Percentiles rank a stretch among this genome's conserved stretches.
Conservation (phyloP, 1,140 invertebrate genomes). For the Batillaria attramentaria region DNA sequence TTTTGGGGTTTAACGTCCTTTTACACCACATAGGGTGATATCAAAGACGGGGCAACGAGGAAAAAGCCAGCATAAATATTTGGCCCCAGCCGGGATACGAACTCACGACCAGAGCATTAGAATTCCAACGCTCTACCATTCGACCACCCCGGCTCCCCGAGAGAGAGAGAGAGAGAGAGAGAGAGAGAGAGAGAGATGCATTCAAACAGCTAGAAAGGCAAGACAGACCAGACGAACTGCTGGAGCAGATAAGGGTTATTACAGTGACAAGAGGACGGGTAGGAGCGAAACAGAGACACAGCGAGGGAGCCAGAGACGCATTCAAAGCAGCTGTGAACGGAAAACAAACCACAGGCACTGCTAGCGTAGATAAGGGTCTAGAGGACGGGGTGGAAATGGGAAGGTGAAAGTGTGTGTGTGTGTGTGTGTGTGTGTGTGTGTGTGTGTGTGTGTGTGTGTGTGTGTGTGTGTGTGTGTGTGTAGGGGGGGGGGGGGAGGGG, state of each 20-base stretch:
- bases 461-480: too few species aligned
- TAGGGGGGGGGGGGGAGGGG: too few species aligned
- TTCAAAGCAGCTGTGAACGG: background rate
- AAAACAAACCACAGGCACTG: background rate
- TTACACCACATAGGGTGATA: background rate
- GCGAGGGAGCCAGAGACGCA: background rate
- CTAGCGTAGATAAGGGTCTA: too few species aligned
- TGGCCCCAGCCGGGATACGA: too few species aligned
- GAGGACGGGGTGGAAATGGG: too few species aligned
- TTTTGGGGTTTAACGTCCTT: too few species aligned
- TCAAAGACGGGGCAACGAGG: background rate
- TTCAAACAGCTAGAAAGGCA: background rate
- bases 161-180: background rate
- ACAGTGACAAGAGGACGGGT: too few species aligned
- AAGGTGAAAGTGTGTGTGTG: too few species aligned
- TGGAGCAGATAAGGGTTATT: too few species aligned
- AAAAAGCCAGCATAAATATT: background rate
- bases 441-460: too few species aligned
- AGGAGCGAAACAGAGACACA: background rate
- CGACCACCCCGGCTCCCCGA: background rate
- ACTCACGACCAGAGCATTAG: background rate
- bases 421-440: too few species aligned
- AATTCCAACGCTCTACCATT: background rate
- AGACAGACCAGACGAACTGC: too few species aligned
- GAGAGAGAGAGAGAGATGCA: background rate